These are phyloP conservation scores for Macroramphosus scolopax DNA, from an alignment of 2,797 vertebrate genomes.

Conservation along the genomic window DNA sequence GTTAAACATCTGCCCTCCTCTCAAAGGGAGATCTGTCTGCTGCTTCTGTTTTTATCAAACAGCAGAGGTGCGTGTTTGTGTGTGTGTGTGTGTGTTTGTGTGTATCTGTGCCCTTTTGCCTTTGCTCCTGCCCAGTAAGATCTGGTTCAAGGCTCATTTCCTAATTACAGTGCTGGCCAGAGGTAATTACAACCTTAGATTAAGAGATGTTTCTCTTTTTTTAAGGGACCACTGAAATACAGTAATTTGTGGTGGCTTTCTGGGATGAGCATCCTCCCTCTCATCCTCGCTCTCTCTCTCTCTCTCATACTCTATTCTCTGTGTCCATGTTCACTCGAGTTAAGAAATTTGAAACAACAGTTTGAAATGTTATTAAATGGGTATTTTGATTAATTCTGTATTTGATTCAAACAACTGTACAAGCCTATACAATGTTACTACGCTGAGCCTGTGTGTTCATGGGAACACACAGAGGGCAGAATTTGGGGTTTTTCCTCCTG, in stretches of 20 bases:
- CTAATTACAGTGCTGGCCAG: constrained; percentile 77
- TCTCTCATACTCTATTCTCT: constrained; percentile 14
- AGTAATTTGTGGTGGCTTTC: constrained; percentile 74
- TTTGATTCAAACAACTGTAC: constrained; percentile 6
- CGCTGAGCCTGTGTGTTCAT: constrained; percentile 15
- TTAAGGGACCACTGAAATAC: constrained; percentile 69
- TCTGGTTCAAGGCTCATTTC: constrained; percentile 75
- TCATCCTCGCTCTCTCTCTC: constrained; percentile 33
- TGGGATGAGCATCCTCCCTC: constrained; percentile 66
- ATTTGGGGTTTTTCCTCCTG: constrained; percentile 55
- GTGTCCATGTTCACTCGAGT: constrained; percentile 8
- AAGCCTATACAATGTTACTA: constrained; percentile 16
- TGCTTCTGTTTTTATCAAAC: constrained; percentile 30
- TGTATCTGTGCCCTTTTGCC: constrained; percentile 16
- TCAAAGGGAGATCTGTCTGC: constrained; percentile 22
- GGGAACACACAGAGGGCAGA: constrained; percentile 25
- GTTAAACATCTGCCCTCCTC: constrained; percentile 51
- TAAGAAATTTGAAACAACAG: no score
- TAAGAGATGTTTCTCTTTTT: constrained; percentile 71
- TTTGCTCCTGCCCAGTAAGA: constrained; percentile 48
- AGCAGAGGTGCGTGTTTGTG: constrained; percentile 18
- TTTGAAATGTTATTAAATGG: no score
- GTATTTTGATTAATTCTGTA: constrained; percentile 1
- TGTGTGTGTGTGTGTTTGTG: constrained; percentile 15
- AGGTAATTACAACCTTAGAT: constrained; percentile 83